phyloP scores from a whole-genome alignment of 2,888 invertebrate genomes.

The Luperina testacea region DNA sequence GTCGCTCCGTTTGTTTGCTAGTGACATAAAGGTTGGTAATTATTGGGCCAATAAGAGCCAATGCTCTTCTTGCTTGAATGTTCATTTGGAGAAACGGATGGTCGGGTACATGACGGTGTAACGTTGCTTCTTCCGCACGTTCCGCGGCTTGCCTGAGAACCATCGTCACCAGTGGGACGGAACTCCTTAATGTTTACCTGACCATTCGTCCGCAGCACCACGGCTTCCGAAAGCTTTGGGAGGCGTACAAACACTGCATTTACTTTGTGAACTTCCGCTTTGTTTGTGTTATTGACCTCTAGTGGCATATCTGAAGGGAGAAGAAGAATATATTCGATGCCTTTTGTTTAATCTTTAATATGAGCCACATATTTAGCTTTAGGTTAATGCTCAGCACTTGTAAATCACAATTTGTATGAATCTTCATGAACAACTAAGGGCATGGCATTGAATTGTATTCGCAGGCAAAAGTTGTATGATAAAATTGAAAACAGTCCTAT shows the following conservation, averaged over 20 bases:
- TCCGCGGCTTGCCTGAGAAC: constrained; percentile 80
- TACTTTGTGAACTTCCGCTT: constrained; percentile 45
- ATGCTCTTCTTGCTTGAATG: constrained; percentile 44
- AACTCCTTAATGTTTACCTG: constrained; percentile 63
- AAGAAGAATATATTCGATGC: constrained; percentile 6
- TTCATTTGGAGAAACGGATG: constrained; percentile 66
- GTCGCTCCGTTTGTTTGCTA: constrained; percentile 36
- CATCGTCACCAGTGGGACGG: constrained; percentile 64
- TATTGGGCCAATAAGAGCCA: constrained; percentile 50
- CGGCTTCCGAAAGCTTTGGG: constrained; percentile 29
- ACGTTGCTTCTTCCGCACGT: constrained; percentile 75
- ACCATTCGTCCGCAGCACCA: constrained; percentile 51
- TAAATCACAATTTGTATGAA: background rate
- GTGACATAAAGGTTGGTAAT: constrained; percentile 39
- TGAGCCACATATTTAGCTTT: background rate
- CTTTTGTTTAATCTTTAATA: constrained; percentile 15
- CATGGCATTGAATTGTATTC: constrained; percentile 1
- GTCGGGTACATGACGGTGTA: constrained; percentile 59
- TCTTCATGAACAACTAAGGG: background rate
- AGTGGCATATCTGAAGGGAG: background rate
- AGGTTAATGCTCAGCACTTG: background rate
- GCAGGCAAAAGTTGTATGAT: background rate
- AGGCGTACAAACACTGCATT: constrained; percentile 26
- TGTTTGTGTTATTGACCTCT: constrained; percentile 31
- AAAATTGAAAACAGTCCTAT: constrained; percentile 4